phyloP scores from a whole-genome alignment of 2,888 invertebrate species.

The Hirtodrosophila trivittata region DNA sequence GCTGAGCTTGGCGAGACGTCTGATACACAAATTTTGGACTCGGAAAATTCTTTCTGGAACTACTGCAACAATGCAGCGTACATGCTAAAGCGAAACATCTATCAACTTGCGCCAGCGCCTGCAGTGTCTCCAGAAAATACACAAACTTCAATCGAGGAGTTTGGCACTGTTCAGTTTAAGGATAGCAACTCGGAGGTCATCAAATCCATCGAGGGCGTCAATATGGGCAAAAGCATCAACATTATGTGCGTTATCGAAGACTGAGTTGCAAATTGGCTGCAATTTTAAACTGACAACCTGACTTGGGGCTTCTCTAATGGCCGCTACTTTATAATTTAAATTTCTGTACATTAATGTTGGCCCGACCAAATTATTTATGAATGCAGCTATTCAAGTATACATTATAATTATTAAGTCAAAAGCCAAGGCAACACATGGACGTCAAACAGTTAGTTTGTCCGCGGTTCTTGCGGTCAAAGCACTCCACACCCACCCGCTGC shows the following conservation, averaged over 20 bases:
- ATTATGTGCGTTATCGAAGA: constrained; percentile 91
- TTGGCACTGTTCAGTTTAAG: constrained; percentile 76
- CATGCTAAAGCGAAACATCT: constrained; percentile 81
- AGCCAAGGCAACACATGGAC: constrained; percentile 36
- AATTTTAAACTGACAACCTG: neutral
- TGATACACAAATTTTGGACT: constrained; percentile 62
- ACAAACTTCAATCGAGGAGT: constrained; percentile 80
- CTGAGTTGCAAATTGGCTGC: constrained; percentile 53
- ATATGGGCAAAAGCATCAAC: constrained; percentile 92
- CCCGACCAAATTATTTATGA: constrained; percentile 5
- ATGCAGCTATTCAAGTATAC: constrained; percentile 66
- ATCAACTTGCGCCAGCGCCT: constrained; percentile 82
- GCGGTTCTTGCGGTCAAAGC: constrained; percentile 62
- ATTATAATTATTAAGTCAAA: constrained; percentile 69
- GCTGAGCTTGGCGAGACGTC: constrained; percentile 70
- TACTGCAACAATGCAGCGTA: constrained; percentile 83
- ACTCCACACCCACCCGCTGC: constrained; percentile 7
- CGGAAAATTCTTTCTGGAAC: constrained; percentile 83
- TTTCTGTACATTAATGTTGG: constrained; percentile 8
- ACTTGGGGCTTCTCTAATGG: constrained; percentile 18
- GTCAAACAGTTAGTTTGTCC: constrained; percentile 43
- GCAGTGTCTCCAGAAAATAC: constrained; percentile 78
- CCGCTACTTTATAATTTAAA: constrained; percentile 17
- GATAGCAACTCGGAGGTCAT: constrained; percentile 83
- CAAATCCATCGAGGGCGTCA: constrained; percentile 89